Percentiles rank a stretch among this genome's conserved stretches.
Evolutionary conservation across 2,888 invertebrate genomes (phyloP).

Genomic region (Agrotis segetum): DNA sequence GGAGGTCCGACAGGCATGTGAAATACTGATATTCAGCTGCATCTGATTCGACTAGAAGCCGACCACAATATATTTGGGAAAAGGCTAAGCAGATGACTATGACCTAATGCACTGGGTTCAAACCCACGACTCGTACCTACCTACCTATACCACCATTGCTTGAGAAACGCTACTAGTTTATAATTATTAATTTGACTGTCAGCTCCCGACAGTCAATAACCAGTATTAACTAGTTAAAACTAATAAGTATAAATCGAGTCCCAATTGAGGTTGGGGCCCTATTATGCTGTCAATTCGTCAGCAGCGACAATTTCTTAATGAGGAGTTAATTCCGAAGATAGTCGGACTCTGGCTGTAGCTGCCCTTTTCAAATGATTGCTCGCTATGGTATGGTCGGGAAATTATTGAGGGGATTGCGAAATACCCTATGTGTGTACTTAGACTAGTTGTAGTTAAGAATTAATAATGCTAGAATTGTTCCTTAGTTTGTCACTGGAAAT

Average conservation of each 20-base stretch:
- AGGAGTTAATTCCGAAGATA: slow-evolving; percentile 63
- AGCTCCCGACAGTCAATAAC: slow-evolving; percentile 43
- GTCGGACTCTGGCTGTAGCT: slow-evolving; percentile 56
- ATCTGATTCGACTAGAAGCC: too few relatives aligned
- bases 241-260: slow-evolving; percentile 58
- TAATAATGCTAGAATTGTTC: slow-evolving; percentile 15
- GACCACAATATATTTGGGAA: too few relatives aligned
- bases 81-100: too few relatives aligned
- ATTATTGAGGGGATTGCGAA: slow-evolving; percentile 41
- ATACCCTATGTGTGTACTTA: slow-evolving; percentile 8
- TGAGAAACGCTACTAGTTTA: too few relatives aligned
- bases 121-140: too few relatives aligned
- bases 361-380: slow-evolving; percentile 58
- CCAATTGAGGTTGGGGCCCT: slow-evolving; percentile 47
- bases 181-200: background rate
- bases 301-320: slow-evolving; percentile 65
- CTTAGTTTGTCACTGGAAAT: background rate
- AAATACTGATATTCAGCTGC: too few relatives aligned
- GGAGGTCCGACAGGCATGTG: too few relatives aligned
- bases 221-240: slow-evolving; percentile 58
- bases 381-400: slow-evolving; percentile 44
- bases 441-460: background rate
- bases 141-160: too few relatives aligned
- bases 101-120: too few relatives aligned
- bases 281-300: slow-evolving; percentile 66